Evolutionary conservation across 92 coral and sea anemone genomes (phyloP).

Genomic region (Galaxea fascicularis): DNA sequence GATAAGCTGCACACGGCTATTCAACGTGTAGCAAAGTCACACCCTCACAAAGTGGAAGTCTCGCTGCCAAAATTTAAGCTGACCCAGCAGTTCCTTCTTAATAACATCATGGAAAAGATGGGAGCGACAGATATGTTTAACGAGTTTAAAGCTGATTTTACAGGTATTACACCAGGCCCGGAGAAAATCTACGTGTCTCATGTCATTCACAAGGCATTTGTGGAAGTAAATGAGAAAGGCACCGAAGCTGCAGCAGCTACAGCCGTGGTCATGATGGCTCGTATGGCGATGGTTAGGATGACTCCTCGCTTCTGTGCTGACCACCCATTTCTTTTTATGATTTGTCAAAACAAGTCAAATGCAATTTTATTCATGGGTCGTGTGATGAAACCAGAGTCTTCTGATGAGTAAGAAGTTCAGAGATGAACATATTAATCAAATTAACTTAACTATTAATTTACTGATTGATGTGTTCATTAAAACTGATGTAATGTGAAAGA

Average conservation of each 20-base stretch:
- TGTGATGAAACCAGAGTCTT: slow-evolving; percentile 71
- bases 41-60: slow-evolving; percentile 69
- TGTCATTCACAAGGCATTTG: slow-evolving; percentile 91
- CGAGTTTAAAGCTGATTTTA: slow-evolving; percentile 71
- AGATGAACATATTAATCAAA: background rate
- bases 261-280: slow-evolving; percentile 61
- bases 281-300: slow-evolving; percentile 28
- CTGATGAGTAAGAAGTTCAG: background rate
- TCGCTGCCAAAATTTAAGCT: slow-evolving; percentile 84
- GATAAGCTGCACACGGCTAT: slow-evolving; percentile 55
- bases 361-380: slow-evolving; percentile 82
- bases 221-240: slow-evolving; percentile 93
- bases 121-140: slow-evolving; percentile 83
- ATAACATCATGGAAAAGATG: slow-evolving; percentile 59
- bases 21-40: slow-evolving; percentile 32
- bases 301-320: slow-evolving; percentile 76
- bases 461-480: no score
- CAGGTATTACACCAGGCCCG: slow-evolving; percentile 65
- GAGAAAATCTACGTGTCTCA: slow-evolving; percentile 77
- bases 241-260: slow-evolving; percentile 97
- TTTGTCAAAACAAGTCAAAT: slow-evolving; percentile 70
- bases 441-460: background rate
- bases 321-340: slow-evolving; percentile 87
- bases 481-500: no score
- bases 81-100: slow-evolving; percentile 73